Conservation (phyloP, 2,797 vertebrate species). For the Clarias platycephalus region DNA sequence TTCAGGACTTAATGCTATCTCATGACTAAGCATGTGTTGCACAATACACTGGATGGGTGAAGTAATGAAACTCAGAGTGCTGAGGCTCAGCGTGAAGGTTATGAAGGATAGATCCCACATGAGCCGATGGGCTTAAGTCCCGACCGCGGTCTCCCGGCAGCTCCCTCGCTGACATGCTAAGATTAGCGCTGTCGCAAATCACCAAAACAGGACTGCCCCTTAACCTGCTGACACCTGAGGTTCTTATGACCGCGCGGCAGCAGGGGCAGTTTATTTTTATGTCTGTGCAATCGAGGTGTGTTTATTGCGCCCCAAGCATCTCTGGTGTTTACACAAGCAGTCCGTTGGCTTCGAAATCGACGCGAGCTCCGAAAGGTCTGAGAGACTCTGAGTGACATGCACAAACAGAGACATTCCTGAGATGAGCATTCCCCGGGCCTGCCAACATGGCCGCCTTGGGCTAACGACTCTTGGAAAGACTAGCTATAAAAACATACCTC, state of each 20-base stretch:
- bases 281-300: conserved; percentile 59
- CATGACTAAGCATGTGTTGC: conserved; percentile 16
- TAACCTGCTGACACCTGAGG: conserved; percentile 47
- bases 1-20: neutral
- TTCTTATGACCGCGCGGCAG: conserved; percentile 51
- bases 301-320: conserved; percentile 71
- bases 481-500: neutral
- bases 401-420: conserved; percentile 69
- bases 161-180: conserved; percentile 52
- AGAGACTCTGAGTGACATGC: conserved; percentile 74
- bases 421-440: conserved; percentile 47
- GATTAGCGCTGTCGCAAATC: conserved; percentile 56
- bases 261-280: conserved; percentile 61
- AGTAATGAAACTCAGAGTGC: conserved; percentile 52
- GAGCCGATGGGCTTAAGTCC: conserved; percentile 43
- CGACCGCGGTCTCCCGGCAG: conserved; percentile 9
- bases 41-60: neutral
- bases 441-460: conserved; percentile 51
- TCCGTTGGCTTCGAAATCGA: conserved; percentile 69
- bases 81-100: conserved; percentile 58
- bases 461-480: conserved; percentile 14
- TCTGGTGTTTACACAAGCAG: conserved; percentile 75
- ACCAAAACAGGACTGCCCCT: conserved; percentile 43
- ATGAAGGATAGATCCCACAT: conserved; percentile 55
- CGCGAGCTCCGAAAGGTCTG: conserved; percentile 67